phyloP scores from a whole-genome alignment of 2,888 invertebrate species.

The Cartodere bifasciata region DNA sequence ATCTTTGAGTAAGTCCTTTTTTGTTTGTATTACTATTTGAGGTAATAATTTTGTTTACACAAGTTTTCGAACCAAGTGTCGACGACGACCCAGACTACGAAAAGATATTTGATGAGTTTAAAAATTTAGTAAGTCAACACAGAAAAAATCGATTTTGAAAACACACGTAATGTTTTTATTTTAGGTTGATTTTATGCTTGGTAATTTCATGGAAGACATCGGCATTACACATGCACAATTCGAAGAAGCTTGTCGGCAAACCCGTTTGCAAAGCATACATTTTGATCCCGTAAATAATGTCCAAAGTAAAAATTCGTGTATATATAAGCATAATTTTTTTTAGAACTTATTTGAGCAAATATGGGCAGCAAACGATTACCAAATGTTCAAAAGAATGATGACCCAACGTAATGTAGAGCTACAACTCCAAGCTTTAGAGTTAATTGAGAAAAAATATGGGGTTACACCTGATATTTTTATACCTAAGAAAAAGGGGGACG shows the following conservation, averaged over 20 bases:
- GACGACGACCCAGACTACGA: slow-evolving; percentile 63
- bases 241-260: slow-evolving; percentile 59
- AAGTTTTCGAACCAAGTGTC: slow-evolving; percentile 78
- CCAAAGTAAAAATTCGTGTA: neutral
- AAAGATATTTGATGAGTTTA: slow-evolving; percentile 72
- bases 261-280: slow-evolving; percentile 34
- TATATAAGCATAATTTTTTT: neutral
- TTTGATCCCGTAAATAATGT: slow-evolving; percentile 39
- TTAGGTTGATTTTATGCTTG: slow-evolving; percentile 78
- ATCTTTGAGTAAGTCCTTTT: slow-evolving; percentile 62
- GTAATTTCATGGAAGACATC: slow-evolving; percentile 87
- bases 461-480: slow-evolving; percentile 50
- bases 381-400: slow-evolving; percentile 87
- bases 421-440: slow-evolving; percentile 75
- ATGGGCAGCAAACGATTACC: slow-evolving; percentile 86
- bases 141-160: too few relatives aligned
- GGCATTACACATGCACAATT: slow-evolving; percentile 81
- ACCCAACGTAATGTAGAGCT: slow-evolving; percentile 83
- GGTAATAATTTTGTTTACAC: slow-evolving; percentile 20
- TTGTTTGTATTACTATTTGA: too few relatives aligned
- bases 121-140: slow-evolving; percentile 65
- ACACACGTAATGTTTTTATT: slow-evolving; percentile 7
- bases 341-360: slow-evolving; percentile 61
- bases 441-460: slow-evolving; percentile 68
- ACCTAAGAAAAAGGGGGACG: slow-evolving; percentile 33